Evolutionary conservation across 2,888 invertebrate genomes (phyloP).

Genomic region (Sussaba pulchella): DNA sequence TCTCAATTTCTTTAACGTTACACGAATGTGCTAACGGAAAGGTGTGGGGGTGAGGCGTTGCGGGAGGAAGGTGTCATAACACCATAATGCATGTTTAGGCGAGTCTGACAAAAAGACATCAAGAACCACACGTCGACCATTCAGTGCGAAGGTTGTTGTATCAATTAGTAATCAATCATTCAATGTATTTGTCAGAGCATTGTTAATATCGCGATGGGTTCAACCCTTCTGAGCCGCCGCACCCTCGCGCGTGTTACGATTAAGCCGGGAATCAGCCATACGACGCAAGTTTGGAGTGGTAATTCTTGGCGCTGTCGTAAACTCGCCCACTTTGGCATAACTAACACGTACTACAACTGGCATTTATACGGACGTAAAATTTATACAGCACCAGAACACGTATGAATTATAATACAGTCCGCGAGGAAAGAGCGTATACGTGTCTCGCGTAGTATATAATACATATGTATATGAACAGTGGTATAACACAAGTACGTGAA

Average conservation of each 20-base stretch:
- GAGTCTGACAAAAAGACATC: not conserved
- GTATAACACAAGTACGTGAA: constrained; percentile 42
- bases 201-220: no score
- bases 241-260: no score
- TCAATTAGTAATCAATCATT: no score
- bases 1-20: not conserved
- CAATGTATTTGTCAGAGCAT: no score
- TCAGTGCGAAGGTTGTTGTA: no score
- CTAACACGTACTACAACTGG: constrained; percentile 56
- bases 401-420: constrained; percentile 59
- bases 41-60: not conserved
- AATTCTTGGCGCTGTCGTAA: constrained; percentile 56
- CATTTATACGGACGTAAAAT: constrained; percentile 53
- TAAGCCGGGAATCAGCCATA: no score
- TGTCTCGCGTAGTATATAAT: constrained; percentile 24
- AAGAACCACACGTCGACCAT: not conserved
- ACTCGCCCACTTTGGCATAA: constrained; percentile 54
- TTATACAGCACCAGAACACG: constrained; percentile 57
- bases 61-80: not conserved
- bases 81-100: constrained; percentile 28
- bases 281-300: constrained; percentile 36
- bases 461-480: constrained; percentile 18
- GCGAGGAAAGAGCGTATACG: constrained; percentile 15
- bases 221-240: no score
- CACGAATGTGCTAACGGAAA: not conserved